phyloP scores from a whole-genome alignment of 2,888 invertebrate genomes.

The Caenorhabditis plicata region DNA sequence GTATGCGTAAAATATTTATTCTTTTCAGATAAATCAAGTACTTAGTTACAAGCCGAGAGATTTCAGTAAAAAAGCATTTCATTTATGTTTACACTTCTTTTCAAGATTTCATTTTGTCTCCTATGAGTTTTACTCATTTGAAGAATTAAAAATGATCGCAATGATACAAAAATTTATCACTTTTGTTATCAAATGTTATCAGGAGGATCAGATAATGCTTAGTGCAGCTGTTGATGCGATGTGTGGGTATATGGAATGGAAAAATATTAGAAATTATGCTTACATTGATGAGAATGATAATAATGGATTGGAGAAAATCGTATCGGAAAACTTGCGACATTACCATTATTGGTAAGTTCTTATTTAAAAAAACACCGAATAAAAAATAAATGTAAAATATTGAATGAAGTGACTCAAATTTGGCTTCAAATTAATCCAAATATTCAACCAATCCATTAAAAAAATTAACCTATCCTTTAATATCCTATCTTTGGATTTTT shows the following conservation, averaged over 20 bases:
- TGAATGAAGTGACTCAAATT: no score
- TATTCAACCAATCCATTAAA: no score
- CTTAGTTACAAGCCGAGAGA: not conserved
- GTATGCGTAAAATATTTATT: not conserved
- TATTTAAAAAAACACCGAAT: not conserved
- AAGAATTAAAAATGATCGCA: constrained; percentile 1
- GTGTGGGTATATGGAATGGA: constrained; percentile 17
- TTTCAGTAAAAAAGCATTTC: constrained; percentile 3
- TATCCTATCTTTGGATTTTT: no score
- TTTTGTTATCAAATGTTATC: constrained; percentile 6
- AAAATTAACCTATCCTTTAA: no score
- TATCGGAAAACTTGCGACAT: constrained; percentile 8
- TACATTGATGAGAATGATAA: not conserved
- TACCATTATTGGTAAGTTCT: constrained; percentile 9
- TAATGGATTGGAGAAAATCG: constrained; percentile 9
- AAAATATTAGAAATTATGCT: constrained; percentile 6
- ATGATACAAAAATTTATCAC: constrained; percentile 10
- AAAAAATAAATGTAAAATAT: not conserved
- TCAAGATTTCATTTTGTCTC: constrained; percentile 15
- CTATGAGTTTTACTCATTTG: constrained; percentile 3
- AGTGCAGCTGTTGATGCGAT: constrained; percentile 22
- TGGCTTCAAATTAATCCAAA: no score
- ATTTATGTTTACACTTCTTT: constrained; percentile 17
- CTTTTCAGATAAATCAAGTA: constrained; percentile 11
- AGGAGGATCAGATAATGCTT: constrained; percentile 11